phyloP scores from a whole-genome alignment of 1,140 invertebrate genomes.

The Phortica variegata region DNA sequence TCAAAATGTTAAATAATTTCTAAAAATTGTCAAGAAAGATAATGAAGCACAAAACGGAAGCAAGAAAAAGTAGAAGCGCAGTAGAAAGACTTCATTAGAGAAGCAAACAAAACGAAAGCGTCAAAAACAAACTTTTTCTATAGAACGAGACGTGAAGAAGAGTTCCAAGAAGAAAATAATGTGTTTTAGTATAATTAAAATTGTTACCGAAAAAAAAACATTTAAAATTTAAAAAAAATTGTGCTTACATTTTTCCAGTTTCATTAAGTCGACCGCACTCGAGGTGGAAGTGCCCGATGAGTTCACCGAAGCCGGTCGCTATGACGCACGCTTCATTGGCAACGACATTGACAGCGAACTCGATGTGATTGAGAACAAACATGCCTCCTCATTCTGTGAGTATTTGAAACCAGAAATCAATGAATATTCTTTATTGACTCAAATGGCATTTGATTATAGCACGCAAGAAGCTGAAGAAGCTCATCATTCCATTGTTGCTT shows the following conservation, averaged over 20 bases:
- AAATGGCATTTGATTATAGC: conserved; percentile 60
- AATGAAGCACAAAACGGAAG: no score
- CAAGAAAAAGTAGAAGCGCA: no score
- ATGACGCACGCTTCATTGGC: conserved; percentile 72
- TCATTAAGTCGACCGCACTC: conserved; percentile 73
- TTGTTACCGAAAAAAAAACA: no score
- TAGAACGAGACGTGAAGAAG: no score
- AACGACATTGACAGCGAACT: conserved; percentile 81
- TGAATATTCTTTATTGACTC: not conserved
- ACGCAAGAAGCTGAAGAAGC: conserved; percentile 74
- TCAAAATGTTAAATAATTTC: no score
- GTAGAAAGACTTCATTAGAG: no score
- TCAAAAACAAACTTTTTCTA: no score
- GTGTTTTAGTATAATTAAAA: no score
- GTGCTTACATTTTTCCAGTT: conserved; percentile 57
- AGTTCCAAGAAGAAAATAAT: no score
- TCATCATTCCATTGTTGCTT: conserved; percentile 78
- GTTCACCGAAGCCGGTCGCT: conserved; percentile 69
- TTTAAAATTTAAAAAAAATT: no score
- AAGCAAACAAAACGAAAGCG: no score
- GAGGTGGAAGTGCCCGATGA: conserved; percentile 71
- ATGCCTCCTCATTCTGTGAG: conserved; percentile 72
- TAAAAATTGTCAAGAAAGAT: no score
- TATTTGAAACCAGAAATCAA: conserved; percentile 26
- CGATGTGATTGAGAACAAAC: conserved; percentile 77